Evolutionary conservation across 2,888 invertebrate species (phyloP), one percentile per base, ranked within the genome.

Genomic region (Slavum lentiscoides): DNA sequence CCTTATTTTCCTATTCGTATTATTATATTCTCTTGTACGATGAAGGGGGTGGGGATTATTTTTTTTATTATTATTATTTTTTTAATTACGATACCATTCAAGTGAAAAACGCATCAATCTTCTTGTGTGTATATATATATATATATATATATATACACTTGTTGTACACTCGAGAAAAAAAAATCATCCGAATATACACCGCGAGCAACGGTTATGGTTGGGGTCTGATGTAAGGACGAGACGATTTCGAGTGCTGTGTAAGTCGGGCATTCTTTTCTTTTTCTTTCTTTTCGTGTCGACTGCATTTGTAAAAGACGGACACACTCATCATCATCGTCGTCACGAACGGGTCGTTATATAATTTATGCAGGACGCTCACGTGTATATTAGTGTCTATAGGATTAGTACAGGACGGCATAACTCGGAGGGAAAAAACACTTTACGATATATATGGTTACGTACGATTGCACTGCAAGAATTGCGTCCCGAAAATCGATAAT

Each of bases 61-160:
- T 30, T 30, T 30, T 4, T 30, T 30, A 30, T 30, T 30, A 30
- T 64, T 3, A 53, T 30, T 64, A 15, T 49, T 59, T 76, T n/a
- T 68, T 68, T 75, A 76, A 76, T 76, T 76, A 76, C 68, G 4
- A 23, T 67, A 30, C 69, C 76, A 69, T 76, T 76, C 76, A 61
- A 30, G 68, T 37, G 69, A 69, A 69, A 69, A 77, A 77, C 37
- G 53, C 69, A 77, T 69, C 61, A 77, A 77, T 69, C 77, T 62
- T 68, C 64, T 53, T 17, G 17, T 53, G 1, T 15, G n/a, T n/a
- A n/a, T n/a, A n/a, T n/a, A n/a, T n/a, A n/a, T n/a, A n/a, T n/a
- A n/a, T n/a, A n/a, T n/a, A n/a, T n/a, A n/a, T n/a, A n/a, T 30
- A 30, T 30, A 30, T 30, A 30, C 30, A 30, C 30, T 30, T 30